phyloP scores from a whole-genome alignment of 2,113 vertebrate species.

The Hippocampus zosterae region DNA sequence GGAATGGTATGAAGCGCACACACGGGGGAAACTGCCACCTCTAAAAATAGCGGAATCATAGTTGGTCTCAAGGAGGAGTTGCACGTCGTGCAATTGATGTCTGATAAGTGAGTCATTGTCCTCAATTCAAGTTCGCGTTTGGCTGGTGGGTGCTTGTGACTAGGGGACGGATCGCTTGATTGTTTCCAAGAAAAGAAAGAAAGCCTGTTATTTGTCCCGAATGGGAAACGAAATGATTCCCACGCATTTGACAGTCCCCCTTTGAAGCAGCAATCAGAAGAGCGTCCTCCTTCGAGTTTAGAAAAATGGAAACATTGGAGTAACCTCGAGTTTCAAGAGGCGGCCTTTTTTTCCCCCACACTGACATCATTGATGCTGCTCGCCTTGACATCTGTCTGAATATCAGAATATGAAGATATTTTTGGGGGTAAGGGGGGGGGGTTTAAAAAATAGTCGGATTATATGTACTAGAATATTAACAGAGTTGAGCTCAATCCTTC shows the following conservation, averaged over 20 bases:
- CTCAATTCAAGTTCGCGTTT: slow-evolving; percentile 18
- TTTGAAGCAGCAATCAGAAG: background rate
- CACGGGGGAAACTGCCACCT: background rate
- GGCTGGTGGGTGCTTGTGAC: slow-evolving; percentile 18
- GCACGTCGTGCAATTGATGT: slow-evolving; percentile 44
- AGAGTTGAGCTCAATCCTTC: background rate
- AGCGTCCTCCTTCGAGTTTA: background rate
- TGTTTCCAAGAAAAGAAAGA: background rate
- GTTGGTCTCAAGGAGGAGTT: slow-evolving; percentile 17
- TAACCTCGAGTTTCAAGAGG: background rate
- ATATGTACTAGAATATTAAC: background rate
- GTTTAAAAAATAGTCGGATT: background rate
- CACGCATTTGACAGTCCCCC: background rate
- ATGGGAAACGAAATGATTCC: background rate
- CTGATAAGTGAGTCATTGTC: slow-evolving; percentile 47
- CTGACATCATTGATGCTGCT: background rate
- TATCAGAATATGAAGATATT: background rate
- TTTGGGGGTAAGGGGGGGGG: no score
- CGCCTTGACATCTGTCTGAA: background rate
- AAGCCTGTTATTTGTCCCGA: background rate
- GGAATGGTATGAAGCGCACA: slow-evolving; percentile 10
- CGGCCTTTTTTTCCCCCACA: background rate
- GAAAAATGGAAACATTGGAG: background rate
- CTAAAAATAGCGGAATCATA: slow-evolving; percentile 26
- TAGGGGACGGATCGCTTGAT: background rate